Evolutionary conservation across 2,888 invertebrate genomes (phyloP).

Genomic region (Scrobipalpa atriplicella): DNA sequence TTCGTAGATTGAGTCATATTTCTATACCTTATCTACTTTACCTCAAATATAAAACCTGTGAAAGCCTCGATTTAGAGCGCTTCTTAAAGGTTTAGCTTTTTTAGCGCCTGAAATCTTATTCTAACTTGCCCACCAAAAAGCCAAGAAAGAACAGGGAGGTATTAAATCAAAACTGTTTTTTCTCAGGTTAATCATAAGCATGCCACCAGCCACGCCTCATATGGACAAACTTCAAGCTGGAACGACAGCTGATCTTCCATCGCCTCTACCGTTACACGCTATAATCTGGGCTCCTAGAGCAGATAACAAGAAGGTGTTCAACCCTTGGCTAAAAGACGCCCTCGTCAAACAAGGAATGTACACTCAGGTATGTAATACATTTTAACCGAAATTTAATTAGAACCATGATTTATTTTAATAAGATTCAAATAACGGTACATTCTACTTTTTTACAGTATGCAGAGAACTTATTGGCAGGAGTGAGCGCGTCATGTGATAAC

Average conservation of each 20-base stretch:
- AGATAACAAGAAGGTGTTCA: constrained; percentile 90
- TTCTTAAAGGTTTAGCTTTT: too few species aligned
- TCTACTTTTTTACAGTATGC: constrained; percentile 72
- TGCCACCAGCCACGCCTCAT: constrained; percentile 95
- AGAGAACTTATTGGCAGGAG: constrained; percentile 87
- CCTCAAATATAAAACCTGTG: too few species aligned
- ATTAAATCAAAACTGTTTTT: constrained; percentile 34
- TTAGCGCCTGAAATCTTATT: too few species aligned
- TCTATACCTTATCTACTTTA: too few species aligned
- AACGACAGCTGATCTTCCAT: constrained; percentile 85
- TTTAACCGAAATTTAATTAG: too few species aligned
- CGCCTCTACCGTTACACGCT: constrained; percentile 90
- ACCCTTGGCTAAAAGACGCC: constrained; percentile 95
- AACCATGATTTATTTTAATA: too few species aligned
- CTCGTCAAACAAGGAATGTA: constrained; percentile 96
- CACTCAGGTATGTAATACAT: constrained; percentile 85
- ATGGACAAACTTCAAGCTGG: constrained; percentile 91
- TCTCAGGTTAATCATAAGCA: constrained; percentile 88
- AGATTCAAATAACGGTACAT: too few species aligned
- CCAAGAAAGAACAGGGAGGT: too few species aligned
- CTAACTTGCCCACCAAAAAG: too few species aligned
- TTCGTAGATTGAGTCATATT: too few species aligned
- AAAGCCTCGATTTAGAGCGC: too few species aligned
- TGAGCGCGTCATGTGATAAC: constrained; percentile 86
- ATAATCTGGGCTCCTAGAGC: constrained; percentile 95